Conservation (phyloP, 2,888 invertebrate species). For the Lasioglossum marginatum region DNA sequence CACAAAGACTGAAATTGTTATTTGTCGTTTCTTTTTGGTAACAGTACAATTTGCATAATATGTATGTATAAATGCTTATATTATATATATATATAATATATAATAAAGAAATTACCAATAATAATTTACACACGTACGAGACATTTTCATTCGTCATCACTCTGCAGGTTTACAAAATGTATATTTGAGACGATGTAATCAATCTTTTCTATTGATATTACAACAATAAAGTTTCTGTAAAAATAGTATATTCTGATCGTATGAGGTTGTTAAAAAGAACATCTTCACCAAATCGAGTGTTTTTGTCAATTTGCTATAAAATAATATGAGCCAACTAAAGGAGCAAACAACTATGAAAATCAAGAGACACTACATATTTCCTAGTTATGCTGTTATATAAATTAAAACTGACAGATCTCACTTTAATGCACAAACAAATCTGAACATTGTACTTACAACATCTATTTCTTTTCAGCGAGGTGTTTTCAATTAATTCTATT, state of each 20-base stretch:
- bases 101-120: slow-evolving; percentile 33
- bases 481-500: slow-evolving; percentile 22
- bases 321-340: background rate
- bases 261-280: background rate
- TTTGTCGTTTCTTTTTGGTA: slow-evolving; percentile 9
- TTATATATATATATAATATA: background rate
- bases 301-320: background rate
- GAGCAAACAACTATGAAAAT: background rate
- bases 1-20: background rate
- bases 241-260: slow-evolving; percentile 32
- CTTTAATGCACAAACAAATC: background rate
- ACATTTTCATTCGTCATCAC: background rate
- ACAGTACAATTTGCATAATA: slow-evolving; percentile 29
- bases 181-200: slow-evolving; percentile 15
- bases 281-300: background rate
- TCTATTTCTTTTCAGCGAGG: background rate
- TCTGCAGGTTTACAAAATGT: slow-evolving; percentile 36
- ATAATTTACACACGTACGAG: slow-evolving; percentile 30
- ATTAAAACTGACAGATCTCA: slow-evolving; percentile 23
- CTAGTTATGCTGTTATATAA: background rate
- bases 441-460: slow-evolving; percentile 21
- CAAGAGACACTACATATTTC: background rate
- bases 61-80: slow-evolving; percentile 29
- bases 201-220: slow-evolving; percentile 15
- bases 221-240: slow-evolving; percentile 28